Percentiles rank a stretch among this genome's conserved stretches.
These are phyloP conservation scores for Esperia sulphurella DNA, from an alignment of 2,888 invertebrate genomes.

Conservation along the genomic window DNA sequence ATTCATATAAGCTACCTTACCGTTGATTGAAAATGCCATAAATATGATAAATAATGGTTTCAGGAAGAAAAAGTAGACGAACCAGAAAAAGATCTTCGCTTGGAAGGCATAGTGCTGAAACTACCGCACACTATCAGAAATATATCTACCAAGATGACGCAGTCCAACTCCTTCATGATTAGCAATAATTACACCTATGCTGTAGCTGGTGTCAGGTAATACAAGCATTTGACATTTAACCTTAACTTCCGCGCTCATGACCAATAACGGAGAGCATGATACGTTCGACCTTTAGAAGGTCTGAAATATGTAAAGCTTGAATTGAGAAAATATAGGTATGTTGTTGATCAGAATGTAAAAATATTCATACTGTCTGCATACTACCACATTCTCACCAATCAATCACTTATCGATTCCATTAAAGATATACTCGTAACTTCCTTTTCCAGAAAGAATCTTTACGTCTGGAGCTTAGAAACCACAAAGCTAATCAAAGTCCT, in stretches of 20 bases:
- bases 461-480: conserved; percentile 93
- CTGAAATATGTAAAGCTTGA: no score
- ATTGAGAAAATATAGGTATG: no score
- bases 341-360: no score
- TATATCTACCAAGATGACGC: conserved; percentile 94
- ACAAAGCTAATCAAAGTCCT: conserved; percentile 92
- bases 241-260: no score
- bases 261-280: no score
- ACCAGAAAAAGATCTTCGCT: conserved; percentile 51
- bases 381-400: no score
- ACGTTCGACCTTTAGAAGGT: no score
- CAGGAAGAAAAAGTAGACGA: conserved; percentile 58
- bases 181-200: conserved; percentile 94
- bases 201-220: conserved; percentile 93
- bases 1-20: no score
- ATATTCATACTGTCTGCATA: no score
- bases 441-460: conserved; percentile 88
- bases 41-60: conserved; percentile 11
- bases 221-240: no score
- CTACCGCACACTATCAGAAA: conserved; percentile 94
- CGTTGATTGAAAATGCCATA: no score
- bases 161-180: conserved; percentile 94
- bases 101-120: conserved; percentile 82
- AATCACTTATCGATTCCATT: background rate
- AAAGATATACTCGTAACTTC: background rate